Evolutionary conservation across 2,888 invertebrate species (phyloP).

Genomic region (Drosophila prostipennis): DNA sequence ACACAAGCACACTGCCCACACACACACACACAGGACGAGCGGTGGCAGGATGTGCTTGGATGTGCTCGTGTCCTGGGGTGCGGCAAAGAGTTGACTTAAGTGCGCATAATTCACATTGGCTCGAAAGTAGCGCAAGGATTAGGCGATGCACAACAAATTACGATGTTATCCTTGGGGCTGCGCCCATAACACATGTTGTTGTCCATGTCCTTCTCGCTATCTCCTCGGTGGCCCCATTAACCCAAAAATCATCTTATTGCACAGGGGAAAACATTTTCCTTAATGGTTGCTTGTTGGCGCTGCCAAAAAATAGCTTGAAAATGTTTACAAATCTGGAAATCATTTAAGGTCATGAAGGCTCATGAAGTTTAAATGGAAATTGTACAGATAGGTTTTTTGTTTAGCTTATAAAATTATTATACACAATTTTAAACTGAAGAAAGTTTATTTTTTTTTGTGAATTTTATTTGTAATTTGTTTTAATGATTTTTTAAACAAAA

Average conservation of each 20-base stretch:
- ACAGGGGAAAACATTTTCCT: neutral
- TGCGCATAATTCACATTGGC: slow-evolving; percentile 69
- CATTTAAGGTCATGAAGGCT: no score
- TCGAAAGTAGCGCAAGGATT: slow-evolving; percentile 73
- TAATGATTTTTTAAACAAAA: no score
- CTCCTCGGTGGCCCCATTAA: slow-evolving; percentile 23
- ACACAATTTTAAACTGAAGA: neutral
- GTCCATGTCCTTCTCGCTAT: slow-evolving; percentile 4
- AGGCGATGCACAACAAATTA: slow-evolving; percentile 59
- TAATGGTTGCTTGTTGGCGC: no score
- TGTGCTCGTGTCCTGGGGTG: slow-evolving; percentile 1
- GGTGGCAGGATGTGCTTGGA: slow-evolving; percentile 1
- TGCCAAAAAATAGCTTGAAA: neutral
- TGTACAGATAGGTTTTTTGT: no score
- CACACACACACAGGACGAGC: neutral
- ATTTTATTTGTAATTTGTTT: no score
- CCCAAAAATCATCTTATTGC: slow-evolving; percentile 11
- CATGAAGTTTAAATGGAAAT: no score
- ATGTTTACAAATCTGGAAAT: neutral
- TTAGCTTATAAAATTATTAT: no score
- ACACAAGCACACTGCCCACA: slow-evolving; percentile 6
- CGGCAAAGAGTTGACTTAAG: slow-evolving; percentile 40
- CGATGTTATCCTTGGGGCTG: slow-evolving; percentile 59
- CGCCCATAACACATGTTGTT: slow-evolving; percentile 13
- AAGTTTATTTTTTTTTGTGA: no score